Evolutionary conservation across 2,888 invertebrate genomes (phyloP), one percentile per base, ranked within the genome.

Genomic region (Parelbella ahira): DNA sequence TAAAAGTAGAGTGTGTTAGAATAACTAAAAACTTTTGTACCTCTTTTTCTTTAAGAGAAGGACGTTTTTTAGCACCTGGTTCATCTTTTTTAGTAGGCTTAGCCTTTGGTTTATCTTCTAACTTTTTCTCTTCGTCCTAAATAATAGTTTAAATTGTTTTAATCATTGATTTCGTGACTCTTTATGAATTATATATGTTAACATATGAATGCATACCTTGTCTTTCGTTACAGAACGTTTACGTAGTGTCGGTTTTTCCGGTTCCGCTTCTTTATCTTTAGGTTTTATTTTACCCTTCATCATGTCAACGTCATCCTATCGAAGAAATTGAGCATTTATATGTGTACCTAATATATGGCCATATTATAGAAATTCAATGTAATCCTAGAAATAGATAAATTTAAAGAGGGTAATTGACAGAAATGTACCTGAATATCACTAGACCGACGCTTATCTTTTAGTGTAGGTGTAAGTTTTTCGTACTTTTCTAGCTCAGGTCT

Each of bases 401-500:
- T n/a, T n/a, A n/a, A n/a, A n/a, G n/a, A n/a, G n/a, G n/a, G n/a
- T n/a, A n/a, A n/a, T n/a, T n/a, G n/a, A n/a, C n/a, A n/a, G n/a
- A n/a, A n/a, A 10, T 18, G 57, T 81, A 86, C 86, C 87, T 86
- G 64, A 51, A 61, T 70, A 7, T 81, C 80, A 58, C 73, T 81
- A 60, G 70, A 60, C 56, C 72, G 71, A 51, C 70, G 75, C 61
- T 86, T 87, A 34, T 80, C 78, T 60, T 83, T 86, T 41, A 78
- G 74, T 47, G 79, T 74, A 21, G 84, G 79, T 51, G 75, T 65
- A 42, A 76, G 47, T 57, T 90, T 90, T 73, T 92, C 91, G 55
- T 91, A 92, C 70, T 90, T 91, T 67, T 93, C 93, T 37, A 93
- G 81, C 52, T 90, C 90, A 0, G 93, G 91, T 55, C 91, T 90